Evolutionary conservation across 2,113 vertebrate genomes (phyloP).

Genomic region (Bubo blakistoni): DNA sequence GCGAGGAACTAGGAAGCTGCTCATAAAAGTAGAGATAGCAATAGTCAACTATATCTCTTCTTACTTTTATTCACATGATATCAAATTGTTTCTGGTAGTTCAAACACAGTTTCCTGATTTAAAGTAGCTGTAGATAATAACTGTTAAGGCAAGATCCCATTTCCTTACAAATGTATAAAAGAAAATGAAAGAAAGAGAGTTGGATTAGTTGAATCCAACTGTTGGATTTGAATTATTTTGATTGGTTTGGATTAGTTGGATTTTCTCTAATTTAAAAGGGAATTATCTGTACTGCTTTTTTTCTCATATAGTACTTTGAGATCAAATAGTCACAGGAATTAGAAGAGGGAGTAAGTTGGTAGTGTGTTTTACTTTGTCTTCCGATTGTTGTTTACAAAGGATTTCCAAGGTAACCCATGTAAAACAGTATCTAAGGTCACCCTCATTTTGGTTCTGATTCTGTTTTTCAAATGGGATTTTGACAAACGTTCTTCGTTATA

Average conservation of each 20-base stretch:
- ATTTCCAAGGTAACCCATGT: background rate
- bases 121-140: background rate
- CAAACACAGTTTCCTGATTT: background rate
- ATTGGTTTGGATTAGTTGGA: background rate
- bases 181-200: background rate
- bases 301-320: background rate
- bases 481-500: background rate
- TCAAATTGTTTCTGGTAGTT: background rate
- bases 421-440: background rate
- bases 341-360: background rate
- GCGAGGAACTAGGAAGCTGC: background rate
- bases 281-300: background rate
- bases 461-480: background rate
- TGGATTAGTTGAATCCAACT: background rate
- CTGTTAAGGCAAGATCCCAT: background rate
- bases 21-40: background rate
- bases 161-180: background rate
- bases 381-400: background rate
- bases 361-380: background rate
- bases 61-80: background rate
- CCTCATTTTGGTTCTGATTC: background rate
- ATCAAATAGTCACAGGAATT: background rate
- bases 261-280: background rate
- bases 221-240: background rate
- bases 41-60: background rate